Evolutionary conservation across 1,140 invertebrate genomes (phyloP).

Genomic region (Anthonomus grandis): DNA sequence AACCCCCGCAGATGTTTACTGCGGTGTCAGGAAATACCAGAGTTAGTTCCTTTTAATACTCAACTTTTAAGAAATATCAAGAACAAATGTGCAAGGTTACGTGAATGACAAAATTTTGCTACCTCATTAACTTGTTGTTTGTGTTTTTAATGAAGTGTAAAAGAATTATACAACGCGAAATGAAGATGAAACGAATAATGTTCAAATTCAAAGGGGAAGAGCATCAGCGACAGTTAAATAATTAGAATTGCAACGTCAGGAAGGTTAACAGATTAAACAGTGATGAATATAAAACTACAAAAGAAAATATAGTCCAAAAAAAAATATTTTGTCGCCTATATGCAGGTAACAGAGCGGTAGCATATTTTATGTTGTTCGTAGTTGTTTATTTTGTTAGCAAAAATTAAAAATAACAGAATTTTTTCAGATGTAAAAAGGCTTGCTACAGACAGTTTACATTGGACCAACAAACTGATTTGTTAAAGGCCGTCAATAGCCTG

Average conservation of each 20-base stretch:
- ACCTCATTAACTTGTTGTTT: too few species aligned
- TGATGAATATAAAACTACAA: constrained; percentile 1
- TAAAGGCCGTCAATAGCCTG: neutral
- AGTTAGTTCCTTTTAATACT: too few species aligned
- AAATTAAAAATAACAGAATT: neutral
- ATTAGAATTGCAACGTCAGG: neutral
- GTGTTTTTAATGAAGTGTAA: too few species aligned
- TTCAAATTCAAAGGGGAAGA: too few species aligned
- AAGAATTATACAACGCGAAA: too few species aligned
- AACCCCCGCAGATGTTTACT: too few species aligned
- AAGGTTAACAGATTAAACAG: constrained; percentile 1
- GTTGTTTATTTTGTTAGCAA: neutral
- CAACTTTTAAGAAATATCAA: too few species aligned
- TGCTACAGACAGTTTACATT: neutral
- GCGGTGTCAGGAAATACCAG: too few species aligned
- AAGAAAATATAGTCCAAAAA: neutral
- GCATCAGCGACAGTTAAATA: neutral
- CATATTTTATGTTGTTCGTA: neutral
- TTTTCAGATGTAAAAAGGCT: neutral
- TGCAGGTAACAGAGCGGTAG: constrained; percentile 3
- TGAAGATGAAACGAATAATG: too few species aligned
- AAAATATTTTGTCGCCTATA: neutral
- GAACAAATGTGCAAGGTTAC: too few species aligned
- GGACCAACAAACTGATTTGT: constrained; percentile 1
- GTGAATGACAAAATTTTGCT: too few species aligned